These are phyloP conservation scores for pig (Sus scrofa) DNA, from an alignment of 2,113 vertebrate species.

Conservation along the genomic window DNA sequence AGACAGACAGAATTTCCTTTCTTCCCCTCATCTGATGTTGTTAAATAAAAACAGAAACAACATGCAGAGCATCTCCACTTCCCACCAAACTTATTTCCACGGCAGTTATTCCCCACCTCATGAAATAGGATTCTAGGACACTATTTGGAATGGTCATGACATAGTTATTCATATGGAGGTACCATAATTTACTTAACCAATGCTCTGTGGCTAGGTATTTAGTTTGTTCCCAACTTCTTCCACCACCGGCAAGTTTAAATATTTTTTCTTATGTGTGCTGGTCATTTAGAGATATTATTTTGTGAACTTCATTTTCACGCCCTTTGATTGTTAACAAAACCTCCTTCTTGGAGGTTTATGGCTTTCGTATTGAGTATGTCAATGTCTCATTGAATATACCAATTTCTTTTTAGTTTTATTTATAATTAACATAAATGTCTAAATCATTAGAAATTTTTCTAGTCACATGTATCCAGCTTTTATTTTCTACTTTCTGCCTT, in stretches of 20 bases:
- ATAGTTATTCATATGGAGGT: neutral
- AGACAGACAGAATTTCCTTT: neutral
- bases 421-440: slow-evolving; percentile 35
- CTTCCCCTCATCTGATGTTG: neutral
- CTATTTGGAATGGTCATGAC: neutral
- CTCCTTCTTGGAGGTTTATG: slow-evolving; percentile 7
- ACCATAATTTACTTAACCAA: neutral
- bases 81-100: neutral
- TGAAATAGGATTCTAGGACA: neutral
- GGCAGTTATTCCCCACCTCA: neutral
- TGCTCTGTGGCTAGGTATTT: neutral
- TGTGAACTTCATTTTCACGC: slow-evolving; percentile 22
- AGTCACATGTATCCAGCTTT: slow-evolving; percentile 14
- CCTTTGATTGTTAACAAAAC: neutral
- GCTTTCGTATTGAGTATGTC: neutral
- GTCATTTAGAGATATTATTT: slow-evolving; percentile 22
- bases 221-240: neutral
- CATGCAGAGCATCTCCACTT: neutral
- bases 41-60: slow-evolving; percentile 32
- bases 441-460: neutral
- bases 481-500: slow-evolving; percentile 12
- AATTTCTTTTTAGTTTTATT: slow-evolving; percentile 36
- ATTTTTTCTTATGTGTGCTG: neutral
- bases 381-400: neutral
- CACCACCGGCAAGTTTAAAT: neutral